Evolutionary conservation across 2,113 vertebrate genomes (phyloP).

Genomic region (Sebastes schlegelii): DNA sequence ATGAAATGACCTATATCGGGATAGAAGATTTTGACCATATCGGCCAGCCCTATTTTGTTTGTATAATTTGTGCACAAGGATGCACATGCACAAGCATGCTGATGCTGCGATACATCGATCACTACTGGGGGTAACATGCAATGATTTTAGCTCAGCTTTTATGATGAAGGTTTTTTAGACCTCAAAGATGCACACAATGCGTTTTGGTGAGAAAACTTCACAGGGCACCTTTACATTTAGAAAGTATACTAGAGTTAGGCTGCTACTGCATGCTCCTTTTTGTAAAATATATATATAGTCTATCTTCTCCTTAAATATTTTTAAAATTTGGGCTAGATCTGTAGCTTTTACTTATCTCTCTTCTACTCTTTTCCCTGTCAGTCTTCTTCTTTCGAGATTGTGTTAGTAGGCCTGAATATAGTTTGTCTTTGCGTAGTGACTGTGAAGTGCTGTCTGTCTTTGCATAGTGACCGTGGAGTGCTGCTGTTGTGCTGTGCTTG

Average conservation of each 20-base stretch:
- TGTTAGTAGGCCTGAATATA: constrained; percentile 86
- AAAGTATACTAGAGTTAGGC: constrained; percentile 61
- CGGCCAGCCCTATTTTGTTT: too few species aligned
- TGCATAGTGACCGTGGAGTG: constrained; percentile 92
- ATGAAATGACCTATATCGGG: too few species aligned
- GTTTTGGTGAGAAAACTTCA: constrained; percentile 31
- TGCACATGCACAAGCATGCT: too few species aligned
- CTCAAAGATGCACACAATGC: not conserved
- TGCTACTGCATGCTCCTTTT: constrained; percentile 82
- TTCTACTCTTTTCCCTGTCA: constrained; percentile 46
- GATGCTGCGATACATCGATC: too few species aligned
- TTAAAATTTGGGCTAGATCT: constrained; percentile 13
- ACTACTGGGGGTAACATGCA: too few species aligned
- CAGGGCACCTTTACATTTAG: constrained; percentile 9
- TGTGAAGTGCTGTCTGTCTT: constrained; percentile 88
- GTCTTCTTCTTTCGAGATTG: constrained; percentile 75
- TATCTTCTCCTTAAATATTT: constrained; percentile 59
- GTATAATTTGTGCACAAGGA: not conserved
- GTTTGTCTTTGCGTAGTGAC: constrained; percentile 91
- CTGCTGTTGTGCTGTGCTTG: constrained; percentile 90
- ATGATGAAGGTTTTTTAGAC: not conserved
- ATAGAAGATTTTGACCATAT: too few species aligned
- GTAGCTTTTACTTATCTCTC: constrained; percentile 48
- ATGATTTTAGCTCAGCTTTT: not conserved
- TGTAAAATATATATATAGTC: constrained; percentile 50